A percentile compares a stretch with the other conserved stretches of the same genome.
Conservation (phyloP, 2,113 vertebrate genomes). For the Stegostoma tigrinum region DNA sequence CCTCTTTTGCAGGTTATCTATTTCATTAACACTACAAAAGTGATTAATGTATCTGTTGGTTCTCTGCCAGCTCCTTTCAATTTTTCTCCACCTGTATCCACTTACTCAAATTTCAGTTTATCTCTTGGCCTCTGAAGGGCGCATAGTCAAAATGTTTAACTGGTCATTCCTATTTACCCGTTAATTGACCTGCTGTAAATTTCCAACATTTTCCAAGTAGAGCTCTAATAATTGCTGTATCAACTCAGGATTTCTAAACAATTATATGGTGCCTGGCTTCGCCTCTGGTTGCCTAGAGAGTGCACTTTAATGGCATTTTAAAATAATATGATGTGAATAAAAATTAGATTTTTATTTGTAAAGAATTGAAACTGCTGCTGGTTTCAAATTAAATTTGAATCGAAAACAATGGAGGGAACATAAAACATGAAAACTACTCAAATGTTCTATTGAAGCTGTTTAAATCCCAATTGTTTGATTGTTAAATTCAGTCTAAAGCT, state of each 20-base stretch:
- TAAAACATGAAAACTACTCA: background rate
- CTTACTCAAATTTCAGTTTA: background rate
- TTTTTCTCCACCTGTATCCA: background rate
- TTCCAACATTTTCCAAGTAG: background rate
- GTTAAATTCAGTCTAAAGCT: background rate
- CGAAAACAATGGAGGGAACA: background rate
- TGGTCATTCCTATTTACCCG: background rate
- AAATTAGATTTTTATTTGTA: background rate
- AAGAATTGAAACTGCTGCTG: background rate
- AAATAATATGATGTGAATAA: background rate
- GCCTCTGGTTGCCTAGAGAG: background rate
- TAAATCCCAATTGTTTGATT: background rate
- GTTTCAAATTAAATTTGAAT: constrained; percentile 19
- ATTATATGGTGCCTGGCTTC: background rate
- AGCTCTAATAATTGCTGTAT: background rate
- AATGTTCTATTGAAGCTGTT: background rate
- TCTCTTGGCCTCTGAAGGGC: background rate
- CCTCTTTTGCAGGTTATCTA: background rate
- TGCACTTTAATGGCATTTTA: background rate
- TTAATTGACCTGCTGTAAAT: background rate
- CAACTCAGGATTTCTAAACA: background rate
- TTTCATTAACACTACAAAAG: background rate
- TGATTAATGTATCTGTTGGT: background rate
- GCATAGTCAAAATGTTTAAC: background rate
- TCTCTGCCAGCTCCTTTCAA: background rate